Base-by-base conservation (phyloP, 1,140 invertebrate species). In the Lepidurus couesii region DNA sequence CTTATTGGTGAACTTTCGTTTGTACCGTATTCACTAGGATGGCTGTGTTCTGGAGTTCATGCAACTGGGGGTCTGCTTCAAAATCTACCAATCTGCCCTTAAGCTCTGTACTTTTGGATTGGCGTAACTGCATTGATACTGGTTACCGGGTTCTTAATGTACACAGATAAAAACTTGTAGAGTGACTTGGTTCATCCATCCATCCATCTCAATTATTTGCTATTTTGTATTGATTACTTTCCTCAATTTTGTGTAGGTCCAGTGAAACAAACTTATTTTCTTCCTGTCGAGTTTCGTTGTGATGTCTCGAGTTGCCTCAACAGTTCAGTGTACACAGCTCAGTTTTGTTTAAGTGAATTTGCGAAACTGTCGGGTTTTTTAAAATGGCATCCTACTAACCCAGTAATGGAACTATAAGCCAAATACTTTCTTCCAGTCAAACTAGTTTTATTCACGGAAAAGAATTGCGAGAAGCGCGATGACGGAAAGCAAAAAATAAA, bases 1-100 rank as follows among this genome's bases (percentile, higher is more conserved):
- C 53, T 65, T 65, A 65, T 65, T 65, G 53, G 53, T 65, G 53
- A 65, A 65, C 53, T 65, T 65, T 65, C 53, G 53, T 65, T 65
- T 65, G n/a, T 65, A 4, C 53, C 21, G 8, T 65, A n/a, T 13
- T 65, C 13, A 65, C 47, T 34, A 65, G 21, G 13, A 65, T 65
- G 13, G 53, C 21, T 13, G 9, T 65, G 53, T 65, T 65, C 8
- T 4, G 3, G 21, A 65, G 53, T 65, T 65, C 53, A 65, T n/a
- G 21, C 53, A 65, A n/a, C 53, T 7, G 16, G 53, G 16, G 53
- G n/a, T 10, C 53, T 21, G 16, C 53, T 16, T 65, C 0, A 7
- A 65, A 65, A n/a, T 16, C 53, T 65, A 65, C 53, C 53, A 21
- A 65, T 16, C 53, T 65, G 21, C 53, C 34, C 53, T 65, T 65